These are phyloP conservation scores for Ptychoptera albimana DNA, from an alignment of 2,888 invertebrate genomes.

Conservation along the genomic window DNA sequence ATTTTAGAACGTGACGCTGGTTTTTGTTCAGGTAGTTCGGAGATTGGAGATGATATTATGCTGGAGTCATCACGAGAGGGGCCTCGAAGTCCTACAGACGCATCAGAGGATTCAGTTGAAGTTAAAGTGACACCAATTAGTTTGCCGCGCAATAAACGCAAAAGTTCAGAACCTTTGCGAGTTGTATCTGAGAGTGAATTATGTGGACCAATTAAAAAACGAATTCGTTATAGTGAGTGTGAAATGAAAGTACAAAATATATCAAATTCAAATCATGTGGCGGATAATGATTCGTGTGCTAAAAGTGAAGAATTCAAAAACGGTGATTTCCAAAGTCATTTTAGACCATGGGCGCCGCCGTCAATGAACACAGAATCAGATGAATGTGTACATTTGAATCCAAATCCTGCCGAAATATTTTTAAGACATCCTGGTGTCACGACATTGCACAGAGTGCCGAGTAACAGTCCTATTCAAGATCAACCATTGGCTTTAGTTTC, in stretches of 20 bases:
- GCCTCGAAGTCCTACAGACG: slow-evolving; percentile 43
- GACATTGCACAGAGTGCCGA: slow-evolving; percentile 23
- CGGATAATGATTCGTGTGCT: slow-evolving; percentile 15
- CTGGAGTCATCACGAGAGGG: slow-evolving; percentile 27
- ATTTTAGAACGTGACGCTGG: slow-evolving; percentile 42
- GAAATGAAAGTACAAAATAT: not conserved
- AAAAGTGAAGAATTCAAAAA: slow-evolving; percentile 17
- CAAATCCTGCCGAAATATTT: slow-evolving; percentile 30
- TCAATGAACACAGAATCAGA: slow-evolving; percentile 14
- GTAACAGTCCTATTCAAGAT: slow-evolving; percentile 28
- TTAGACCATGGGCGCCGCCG: slow-evolving; percentile 47
- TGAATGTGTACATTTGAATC: slow-evolving; percentile 29
- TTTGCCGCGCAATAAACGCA: slow-evolving; percentile 41
- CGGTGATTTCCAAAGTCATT: slow-evolving; percentile 29
- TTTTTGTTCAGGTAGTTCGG: slow-evolving; percentile 47
- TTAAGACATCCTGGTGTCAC: slow-evolving; percentile 30
- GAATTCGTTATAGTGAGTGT: slow-evolving; percentile 37
- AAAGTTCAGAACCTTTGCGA: slow-evolving; percentile 48
- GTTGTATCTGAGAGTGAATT: slow-evolving; percentile 33
- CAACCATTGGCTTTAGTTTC: slow-evolving; percentile 49
- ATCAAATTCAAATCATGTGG: slow-evolving; percentile 16
- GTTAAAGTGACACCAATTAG: slow-evolving; percentile 42
- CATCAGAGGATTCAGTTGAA: slow-evolving; percentile 48
- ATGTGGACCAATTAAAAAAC: slow-evolving; percentile 51
- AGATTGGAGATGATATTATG: slow-evolving; percentile 47